Evolutionary conservation across 2,113 vertebrate species (phyloP).

Genomic region (Podarcis cretensis): DNA sequence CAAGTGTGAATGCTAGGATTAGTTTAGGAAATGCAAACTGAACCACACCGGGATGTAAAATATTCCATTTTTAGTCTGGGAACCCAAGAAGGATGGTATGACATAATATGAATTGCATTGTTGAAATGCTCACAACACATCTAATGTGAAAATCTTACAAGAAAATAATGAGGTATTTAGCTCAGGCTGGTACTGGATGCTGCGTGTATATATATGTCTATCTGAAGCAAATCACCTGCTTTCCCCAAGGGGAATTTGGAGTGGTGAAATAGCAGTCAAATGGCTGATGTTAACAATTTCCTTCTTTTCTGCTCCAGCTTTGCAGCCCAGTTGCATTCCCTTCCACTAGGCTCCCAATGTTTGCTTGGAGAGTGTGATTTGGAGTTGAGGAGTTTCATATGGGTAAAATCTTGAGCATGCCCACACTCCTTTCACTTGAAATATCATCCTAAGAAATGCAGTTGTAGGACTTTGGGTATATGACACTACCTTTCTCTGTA

Average conservation of each 20-base stretch:
- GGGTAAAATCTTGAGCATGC: background rate
- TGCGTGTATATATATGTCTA: background rate
- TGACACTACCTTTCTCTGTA: too few relatives aligned
- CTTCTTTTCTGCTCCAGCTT: background rate
- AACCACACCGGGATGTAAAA: conserved; percentile 43
- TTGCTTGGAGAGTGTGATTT: background rate
- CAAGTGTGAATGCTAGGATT: conserved; percentile 75
- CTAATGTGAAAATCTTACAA: background rate
- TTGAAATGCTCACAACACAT: background rate
- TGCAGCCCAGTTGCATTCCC: too few relatives aligned
- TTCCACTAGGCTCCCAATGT: background rate
- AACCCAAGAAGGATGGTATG: conserved; percentile 13
- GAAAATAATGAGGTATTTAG: background rate
- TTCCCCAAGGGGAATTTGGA: background rate
- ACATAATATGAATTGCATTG: background rate
- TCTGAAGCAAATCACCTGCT: background rate
- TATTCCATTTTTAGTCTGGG: conserved; percentile 26
- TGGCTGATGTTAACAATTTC: background rate
- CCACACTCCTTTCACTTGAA: background rate
- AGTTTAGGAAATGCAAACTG: conserved; percentile 70
- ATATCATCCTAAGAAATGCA: background rate
- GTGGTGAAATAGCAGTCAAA: too few relatives aligned
- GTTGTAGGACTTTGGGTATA: background rate
- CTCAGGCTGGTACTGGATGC: background rate
- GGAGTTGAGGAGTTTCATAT: background rate